Base-by-base conservation (phyloP, 2,888 invertebrate genomes). In the Ophraella communa region DNA sequence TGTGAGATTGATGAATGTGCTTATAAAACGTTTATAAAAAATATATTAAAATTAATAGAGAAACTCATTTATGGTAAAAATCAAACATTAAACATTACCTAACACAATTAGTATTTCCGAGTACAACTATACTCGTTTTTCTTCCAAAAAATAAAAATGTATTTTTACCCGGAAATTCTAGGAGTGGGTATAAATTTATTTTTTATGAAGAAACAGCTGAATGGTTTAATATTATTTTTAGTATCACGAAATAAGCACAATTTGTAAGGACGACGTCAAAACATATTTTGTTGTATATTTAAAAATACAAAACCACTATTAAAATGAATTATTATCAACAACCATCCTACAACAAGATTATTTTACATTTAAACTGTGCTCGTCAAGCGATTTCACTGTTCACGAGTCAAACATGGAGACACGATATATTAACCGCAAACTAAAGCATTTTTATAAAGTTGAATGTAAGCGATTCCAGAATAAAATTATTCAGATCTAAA, bases 381-480 rank as follows among this genome's bases (percentile, higher is more conserved):
- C 14, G 49, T 27, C 27, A 51, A 51, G 23, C 27, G 18, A 14
- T 17, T 27, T 51, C 49, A 51, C 27, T 24, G 23, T 23, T 47
- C 21, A 47, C 21, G 24, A 27, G 21, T 17, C n/a, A 51, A 51
- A 47, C 47, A 23, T 27, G 35, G 39, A 54, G 59, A 61, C 51
- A 62, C 61, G 65, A 71, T n/a, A 51, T 51, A 67, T 67, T 68
- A 64, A 54, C 64, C 57, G 58, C 57, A 61, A 60, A 68, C 65
- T 47, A 23, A 35, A 47, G 39, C 54, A 45, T 49, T 21, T 33
- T n/a, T 24, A 51, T 35, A 23, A 30, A 59, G 23, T 17, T 42
- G 44, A 21, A 39, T 35, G 44, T 54, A 51, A 30, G 33, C 4
- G 30, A 20, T 20, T 53, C 35, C 21, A 53, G 45, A 49, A 49